Base-by-base conservation (phyloP, 2,888 invertebrate genomes). In the Pammene aurita region DNA sequence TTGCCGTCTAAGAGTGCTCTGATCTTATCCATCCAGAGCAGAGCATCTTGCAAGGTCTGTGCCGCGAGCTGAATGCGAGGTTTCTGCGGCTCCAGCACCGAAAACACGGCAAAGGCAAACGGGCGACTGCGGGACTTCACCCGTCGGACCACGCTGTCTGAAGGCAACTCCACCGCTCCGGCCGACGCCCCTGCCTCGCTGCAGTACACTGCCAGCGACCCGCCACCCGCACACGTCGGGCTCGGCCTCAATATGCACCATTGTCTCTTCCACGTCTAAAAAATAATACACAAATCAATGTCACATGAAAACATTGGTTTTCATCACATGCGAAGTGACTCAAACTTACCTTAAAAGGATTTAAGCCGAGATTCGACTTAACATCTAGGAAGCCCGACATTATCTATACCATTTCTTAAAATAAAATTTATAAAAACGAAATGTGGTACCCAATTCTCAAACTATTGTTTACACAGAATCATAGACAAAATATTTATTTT, bases 21-120 rank as follows among this genome's bases (percentile, higher is more conserved):
- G 57, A 95, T 94, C 72, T 93, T 94, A 11, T 93, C 90, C 94
- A 96, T 96, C 96, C 96, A 96, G 61, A 90, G 80, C 77, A 96
- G 95, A 7, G 94, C 93, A 71, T 96, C 95, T 18, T 93, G 94
- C 73, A 95, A 94, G 0, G 94, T 94, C 66, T 84, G 90, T 0
- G 95, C 95, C 0, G 95, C 94, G 69, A 96, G 89, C 72, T 95
- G 94, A 14, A 96, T 84, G 13, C 95, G 86, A 0, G 95, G 94
- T 77, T 95, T 95, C 64, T 93, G 89, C 48, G 93, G 93, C 62
- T 93, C 90, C 13, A 90, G 92, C 0, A 89, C 79, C 7, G 94
- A 90, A 78, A 95, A 95, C 71, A 96, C 93, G 4, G 95, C 95
- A 79, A 96, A 96, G 11, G 95, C 95, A 78, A 94, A 94, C 42